Percentiles rank a stretch among this genome's conserved stretches.
Evolutionary conservation across 1,140 invertebrate genomes (phyloP).

Genomic region (Apocrypta bakeri): DNA sequence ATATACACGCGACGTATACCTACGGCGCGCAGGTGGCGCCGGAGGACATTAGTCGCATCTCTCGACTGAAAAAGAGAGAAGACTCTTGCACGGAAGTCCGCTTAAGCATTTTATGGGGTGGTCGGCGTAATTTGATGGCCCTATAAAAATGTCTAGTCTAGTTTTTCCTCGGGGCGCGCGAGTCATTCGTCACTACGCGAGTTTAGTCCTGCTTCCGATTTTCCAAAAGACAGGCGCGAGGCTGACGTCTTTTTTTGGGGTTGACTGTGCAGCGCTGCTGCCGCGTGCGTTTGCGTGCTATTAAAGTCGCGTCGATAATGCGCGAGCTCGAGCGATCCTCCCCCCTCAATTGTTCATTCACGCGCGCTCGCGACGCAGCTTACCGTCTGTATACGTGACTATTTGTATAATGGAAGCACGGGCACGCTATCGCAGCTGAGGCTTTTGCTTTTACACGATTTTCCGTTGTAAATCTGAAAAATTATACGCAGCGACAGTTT

Average conservation of each 20-base stretch:
- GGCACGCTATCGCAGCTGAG: neutral
- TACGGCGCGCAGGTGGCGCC: constrained; percentile 40
- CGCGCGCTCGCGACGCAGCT: neutral
- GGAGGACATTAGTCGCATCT: constrained; percentile 65
- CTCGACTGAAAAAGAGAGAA: neutral
- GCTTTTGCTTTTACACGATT: constrained; percentile 22
- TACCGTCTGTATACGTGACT: too few relatives aligned
- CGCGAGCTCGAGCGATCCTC: neutral
- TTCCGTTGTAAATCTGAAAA: constrained; percentile 31
- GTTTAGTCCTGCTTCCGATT: constrained; percentile 57
- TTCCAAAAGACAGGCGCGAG: constrained; percentile 53
- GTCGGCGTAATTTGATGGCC: constrained; percentile 75
- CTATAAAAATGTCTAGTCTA: constrained; percentile 74
- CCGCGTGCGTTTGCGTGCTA: neutral
- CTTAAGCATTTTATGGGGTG: constrained; percentile 74
- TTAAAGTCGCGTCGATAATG: constrained; percentile 26
- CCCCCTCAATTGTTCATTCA: neutral
- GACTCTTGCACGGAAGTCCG: constrained; percentile 69
- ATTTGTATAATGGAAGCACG: neutral
- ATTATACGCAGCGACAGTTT: constrained; percentile 2
- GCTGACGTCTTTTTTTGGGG: neutral
- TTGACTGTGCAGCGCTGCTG: too few relatives aligned
- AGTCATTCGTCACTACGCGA: constrained; percentile 60
- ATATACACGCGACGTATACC: neutral
- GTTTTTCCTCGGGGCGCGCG: constrained; percentile 68